These are phyloP conservation scores for Pristionchus entomophagus DNA, from an alignment of 2,888 invertebrate species.

Conservation along the genomic window DNA sequence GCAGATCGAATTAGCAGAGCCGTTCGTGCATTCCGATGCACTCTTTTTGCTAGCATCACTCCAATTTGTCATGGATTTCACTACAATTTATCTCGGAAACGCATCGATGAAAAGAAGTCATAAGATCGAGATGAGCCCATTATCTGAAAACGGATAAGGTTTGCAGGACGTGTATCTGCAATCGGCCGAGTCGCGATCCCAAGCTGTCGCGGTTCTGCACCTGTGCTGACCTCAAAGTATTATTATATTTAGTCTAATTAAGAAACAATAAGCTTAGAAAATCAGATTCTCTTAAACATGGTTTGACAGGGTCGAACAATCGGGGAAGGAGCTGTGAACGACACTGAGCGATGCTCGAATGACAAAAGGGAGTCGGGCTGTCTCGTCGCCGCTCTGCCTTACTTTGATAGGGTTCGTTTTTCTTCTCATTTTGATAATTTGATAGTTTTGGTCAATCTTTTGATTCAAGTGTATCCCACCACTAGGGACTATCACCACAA, in stretches of 20 bases:
- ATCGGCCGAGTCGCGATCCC: constrained; percentile 37
- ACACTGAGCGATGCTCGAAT: neutral
- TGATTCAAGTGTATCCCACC: too few species aligned
- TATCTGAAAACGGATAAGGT: too few species aligned
- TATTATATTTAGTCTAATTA: too few species aligned
- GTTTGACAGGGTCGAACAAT: constrained; percentile 14
- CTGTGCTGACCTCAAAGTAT: constrained; percentile 41
- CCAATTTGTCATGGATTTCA: too few species aligned
- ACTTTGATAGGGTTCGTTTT: constrained; percentile 9
- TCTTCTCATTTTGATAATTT: neutral
- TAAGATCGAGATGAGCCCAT: too few species aligned
- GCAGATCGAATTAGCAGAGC: constrained; percentile 33
- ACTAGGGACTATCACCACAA: too few species aligned
- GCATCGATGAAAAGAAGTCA: too few species aligned
- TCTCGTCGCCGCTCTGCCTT: constrained; percentile 32
- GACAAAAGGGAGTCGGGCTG: neutral
- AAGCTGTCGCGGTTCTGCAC: constrained; percentile 39
- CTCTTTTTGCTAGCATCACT: neutral
- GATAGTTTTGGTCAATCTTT: too few species aligned
- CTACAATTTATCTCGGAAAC: too few species aligned
- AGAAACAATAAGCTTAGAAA: too few species aligned
- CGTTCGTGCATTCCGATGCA: neutral
- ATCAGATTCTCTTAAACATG: fast-evolving
- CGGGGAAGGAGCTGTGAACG: neutral
- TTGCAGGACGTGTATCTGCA: constrained; percentile 46